A percentile compares a stretch with the other conserved stretches of the same genome.
Evolutionary conservation across 2,113 vertebrate genomes (phyloP).

Genomic region (Isichthys henryi): DNA sequence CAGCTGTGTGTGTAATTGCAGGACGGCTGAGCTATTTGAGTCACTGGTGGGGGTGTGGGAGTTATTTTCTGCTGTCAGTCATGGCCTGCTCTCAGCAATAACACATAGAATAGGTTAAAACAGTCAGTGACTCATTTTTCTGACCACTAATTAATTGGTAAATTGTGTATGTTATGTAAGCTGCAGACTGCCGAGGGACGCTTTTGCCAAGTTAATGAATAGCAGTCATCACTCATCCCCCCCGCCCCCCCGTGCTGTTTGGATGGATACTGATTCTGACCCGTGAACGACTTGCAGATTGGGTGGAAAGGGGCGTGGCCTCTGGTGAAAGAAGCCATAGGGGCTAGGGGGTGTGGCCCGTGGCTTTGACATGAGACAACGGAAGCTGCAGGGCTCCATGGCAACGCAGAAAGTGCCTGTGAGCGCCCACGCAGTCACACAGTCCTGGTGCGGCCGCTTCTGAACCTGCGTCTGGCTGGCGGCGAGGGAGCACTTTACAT

Average conservation of each 20-base stretch:
- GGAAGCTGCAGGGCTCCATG: constrained; percentile 1
- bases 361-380: neutral
- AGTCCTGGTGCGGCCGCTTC: neutral
- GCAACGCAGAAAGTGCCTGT: neutral
- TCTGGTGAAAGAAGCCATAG: neutral
- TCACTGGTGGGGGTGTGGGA: neutral
- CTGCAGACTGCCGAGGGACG: neutral
- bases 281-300: neutral
- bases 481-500: neutral
- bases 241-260: neutral
- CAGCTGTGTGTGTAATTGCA: neutral
- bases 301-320: neutral
- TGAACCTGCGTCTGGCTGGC: neutral
- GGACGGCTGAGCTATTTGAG: neutral
- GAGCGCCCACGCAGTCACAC: constrained; percentile 6
- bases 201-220: neutral
- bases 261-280: neutral
- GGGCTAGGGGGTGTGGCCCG: neutral
- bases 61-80: neutral
- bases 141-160: constrained; percentile 1
- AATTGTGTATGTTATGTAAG: neutral
- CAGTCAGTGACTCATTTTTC: neutral
- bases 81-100: neutral
- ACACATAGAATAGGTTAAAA: neutral
- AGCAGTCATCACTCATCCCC: neutral